Conservation (phyloP, 2,888 invertebrate genomes). For the Cerceris rybyensis region DNA sequence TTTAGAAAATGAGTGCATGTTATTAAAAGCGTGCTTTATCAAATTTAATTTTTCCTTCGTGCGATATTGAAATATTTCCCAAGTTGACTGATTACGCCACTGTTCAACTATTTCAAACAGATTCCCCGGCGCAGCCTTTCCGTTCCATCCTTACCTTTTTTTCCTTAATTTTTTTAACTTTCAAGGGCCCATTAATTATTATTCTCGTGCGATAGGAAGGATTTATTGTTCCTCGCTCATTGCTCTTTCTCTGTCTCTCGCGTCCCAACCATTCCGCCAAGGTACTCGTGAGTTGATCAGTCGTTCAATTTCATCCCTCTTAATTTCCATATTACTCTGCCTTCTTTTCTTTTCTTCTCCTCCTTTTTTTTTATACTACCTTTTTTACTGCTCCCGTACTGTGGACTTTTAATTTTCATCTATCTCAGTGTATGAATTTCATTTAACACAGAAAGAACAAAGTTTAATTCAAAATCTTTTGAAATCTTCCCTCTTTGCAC, state of each 20-base stretch:
- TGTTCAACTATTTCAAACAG: not conserved
- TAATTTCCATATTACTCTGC: not conserved
- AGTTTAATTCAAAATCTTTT: too few relatives aligned
- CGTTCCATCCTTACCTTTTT: not conserved
- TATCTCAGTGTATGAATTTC: too few relatives aligned
- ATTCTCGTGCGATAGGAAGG: slow-evolving; percentile 20
- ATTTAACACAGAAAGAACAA: too few relatives aligned
- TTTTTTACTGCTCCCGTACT: too few relatives aligned
- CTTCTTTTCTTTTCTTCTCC: not conserved
- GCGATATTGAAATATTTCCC: not conserved
- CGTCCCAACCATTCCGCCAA: slow-evolving; percentile 2
- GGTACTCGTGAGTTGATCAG: not conserved
- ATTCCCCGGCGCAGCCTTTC: not conserved
- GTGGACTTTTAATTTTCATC: too few relatives aligned
- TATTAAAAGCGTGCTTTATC: too few relatives aligned
- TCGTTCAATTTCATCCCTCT: not conserved
- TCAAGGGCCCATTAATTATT: slow-evolving; percentile 31
- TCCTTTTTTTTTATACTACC: too few relatives aligned
- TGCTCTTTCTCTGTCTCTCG: not conserved
- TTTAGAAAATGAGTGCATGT: too few relatives aligned
- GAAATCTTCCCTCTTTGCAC: too few relatives aligned
- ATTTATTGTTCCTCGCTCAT: slow-evolving; percentile 31
- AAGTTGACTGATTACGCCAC: slow-evolving; percentile 2
- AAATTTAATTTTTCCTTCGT: too few relatives aligned
- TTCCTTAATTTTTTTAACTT: slow-evolving; percentile 6